A percentile compares a stretch with the other conserved stretches of the same genome.
Conservation (phyloP, 1,140 invertebrate genomes). For the Pseudobourletiella spinata region DNA sequence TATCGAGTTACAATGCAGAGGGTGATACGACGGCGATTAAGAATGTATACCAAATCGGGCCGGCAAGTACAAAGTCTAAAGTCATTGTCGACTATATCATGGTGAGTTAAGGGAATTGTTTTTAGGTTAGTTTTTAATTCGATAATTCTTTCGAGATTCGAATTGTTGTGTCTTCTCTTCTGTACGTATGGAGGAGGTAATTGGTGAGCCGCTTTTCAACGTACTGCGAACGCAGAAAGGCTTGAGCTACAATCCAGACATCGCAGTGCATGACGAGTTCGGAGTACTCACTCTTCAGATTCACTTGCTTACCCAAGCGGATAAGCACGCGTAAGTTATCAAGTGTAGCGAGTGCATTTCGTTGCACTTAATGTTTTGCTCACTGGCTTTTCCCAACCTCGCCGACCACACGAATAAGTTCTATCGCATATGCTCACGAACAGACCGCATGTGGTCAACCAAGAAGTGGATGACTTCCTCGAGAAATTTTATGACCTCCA, state of each 20-base stretch:
- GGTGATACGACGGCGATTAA: neutral
- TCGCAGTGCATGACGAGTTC: neutral
- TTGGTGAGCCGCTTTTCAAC: neutral
- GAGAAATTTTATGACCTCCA: conserved; percentile 1
- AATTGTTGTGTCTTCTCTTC: neutral
- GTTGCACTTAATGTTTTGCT: neutral
- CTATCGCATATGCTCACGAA: neutral
- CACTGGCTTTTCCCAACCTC: neutral
- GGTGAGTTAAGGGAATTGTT: too few species aligned
- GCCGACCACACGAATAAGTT: neutral
- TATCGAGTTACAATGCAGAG: neutral
- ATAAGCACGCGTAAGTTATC: conserved; percentile 2
- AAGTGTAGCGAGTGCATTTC: neutral
- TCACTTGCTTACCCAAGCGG: neutral
- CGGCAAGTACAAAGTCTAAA: neutral
- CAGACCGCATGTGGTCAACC: neutral
- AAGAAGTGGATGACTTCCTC: conserved; percentile 2
- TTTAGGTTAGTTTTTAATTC: too few species aligned
- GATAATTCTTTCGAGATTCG: neutral
- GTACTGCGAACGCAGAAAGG: neutral
- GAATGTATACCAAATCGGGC: neutral
- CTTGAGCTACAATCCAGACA: conserved; percentile 1
- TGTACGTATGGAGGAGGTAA: neutral
- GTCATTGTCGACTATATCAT: neutral
- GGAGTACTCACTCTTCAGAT: neutral